Evolutionary conservation across 2,888 invertebrate genomes (phyloP), one percentile per base, ranked within the genome.

Genomic region (Acronicta alni): DNA sequence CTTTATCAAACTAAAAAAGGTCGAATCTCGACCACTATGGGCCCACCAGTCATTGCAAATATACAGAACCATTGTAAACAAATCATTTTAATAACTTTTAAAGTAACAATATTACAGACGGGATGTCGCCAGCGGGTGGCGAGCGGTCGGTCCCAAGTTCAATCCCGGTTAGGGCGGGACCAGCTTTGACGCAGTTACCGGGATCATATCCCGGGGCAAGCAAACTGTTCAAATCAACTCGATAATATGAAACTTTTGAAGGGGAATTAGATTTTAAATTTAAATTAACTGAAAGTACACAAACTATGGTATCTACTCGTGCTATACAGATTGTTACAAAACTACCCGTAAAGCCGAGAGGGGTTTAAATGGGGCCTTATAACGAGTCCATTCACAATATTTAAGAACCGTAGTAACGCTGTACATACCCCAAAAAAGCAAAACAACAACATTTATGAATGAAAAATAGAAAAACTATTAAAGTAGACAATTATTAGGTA

Each of bases 121-220:
- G 72, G 79, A 78, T 70, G 56, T 73, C 57, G 65, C 60, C 77
- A 75, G 79, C 77, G 77, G 77, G 77, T 75, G 76, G 70, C 61
- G 67, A 57, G 41, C 42, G 39, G 26, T 59, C 64, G 66, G 72
- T 75, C 79, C 77, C 73, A 76, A 70, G 77, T 78, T 82, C 80
- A 75, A 72, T 68, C 72, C 79, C 77, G 57, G 57, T 74, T 77
- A 65, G 78, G 77, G 76, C 66, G 66, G 60, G 51, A 57, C 72
- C 44, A 72, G 73, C 80, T 81, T 81, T 83, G 82, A 77, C 77
- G 73, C 80, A 85, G 83, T 86, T 82, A 83, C 75, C 59, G 79
- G 82, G 86, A 85, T 74, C 82, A 78, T 79, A 59, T 76, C 88
- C 84, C 75, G 74, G 57, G 85, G 86, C 80, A 56, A 66, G 38